Conservation (phyloP, 2,113 vertebrate species). For the Microcebus murinus region DNA sequence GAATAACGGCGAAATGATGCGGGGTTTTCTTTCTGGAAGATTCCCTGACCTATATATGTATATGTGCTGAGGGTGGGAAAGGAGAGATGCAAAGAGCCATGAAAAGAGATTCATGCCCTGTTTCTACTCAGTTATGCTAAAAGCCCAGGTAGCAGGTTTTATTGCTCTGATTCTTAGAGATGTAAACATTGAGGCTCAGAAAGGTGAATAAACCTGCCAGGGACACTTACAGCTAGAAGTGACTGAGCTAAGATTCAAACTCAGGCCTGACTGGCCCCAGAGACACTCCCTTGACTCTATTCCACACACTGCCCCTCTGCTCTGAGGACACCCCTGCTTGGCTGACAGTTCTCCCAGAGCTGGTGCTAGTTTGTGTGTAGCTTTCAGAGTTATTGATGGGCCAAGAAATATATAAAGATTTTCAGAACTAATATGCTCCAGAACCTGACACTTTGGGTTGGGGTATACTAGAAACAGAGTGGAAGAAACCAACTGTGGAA, state of each 20-base stretch:
- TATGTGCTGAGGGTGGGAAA: fast-evolving
- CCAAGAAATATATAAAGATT: neutral
- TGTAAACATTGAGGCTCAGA: neutral
- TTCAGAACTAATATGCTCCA: neutral
- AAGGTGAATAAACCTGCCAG: neutral
- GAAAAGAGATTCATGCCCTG: neutral
- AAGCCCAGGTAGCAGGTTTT: neutral
- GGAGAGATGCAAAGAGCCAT: neutral
- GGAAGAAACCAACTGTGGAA: neutral
- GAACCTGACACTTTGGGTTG: neutral
- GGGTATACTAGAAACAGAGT: neutral
- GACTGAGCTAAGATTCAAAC: neutral
- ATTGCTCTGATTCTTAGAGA: neutral
- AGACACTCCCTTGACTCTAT: neutral
- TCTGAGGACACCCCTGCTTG: fast-evolving
- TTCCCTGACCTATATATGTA: neutral
- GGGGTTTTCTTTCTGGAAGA: neutral
- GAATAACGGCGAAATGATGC: fast-evolving
- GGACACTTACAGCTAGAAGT: neutral
- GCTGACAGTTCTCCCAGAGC: neutral
- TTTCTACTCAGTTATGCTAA: neutral
- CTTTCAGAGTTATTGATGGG: neutral
- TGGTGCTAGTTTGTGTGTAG: neutral
- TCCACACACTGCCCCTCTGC: too few relatives aligned
- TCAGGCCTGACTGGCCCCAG: neutral